Base-by-base conservation (phyloP, 2,888 invertebrate genomes). In the Acleris literana region DNA sequence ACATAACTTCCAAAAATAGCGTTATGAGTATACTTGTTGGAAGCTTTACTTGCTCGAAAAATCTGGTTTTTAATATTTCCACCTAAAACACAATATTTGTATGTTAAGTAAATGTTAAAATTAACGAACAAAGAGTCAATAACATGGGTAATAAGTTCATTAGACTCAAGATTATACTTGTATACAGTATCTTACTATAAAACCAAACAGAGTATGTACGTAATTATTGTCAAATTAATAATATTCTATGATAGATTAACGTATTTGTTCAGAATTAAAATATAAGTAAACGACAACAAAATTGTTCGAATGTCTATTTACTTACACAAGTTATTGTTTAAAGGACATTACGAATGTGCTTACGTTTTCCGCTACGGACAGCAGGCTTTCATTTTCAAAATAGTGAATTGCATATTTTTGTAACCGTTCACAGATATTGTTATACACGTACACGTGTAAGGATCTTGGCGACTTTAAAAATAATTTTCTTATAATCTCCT, bases 1-100 rank as follows among this genome's bases (percentile, higher is more conserved):
- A 52, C 52, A 52, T 52, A 25, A 25, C 52, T 52, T 52, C 52
- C 22, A 52, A 25, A 52, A 52, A 52, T 16, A 52, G 22, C 13
- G 52, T 22, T 25, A 1, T 52, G 22, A 52, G 44, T 1, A 44
- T 44, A 44, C n/a, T 44, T 44, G 44, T 44, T 44, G 44, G 44
- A 44, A 44, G 44, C 44, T 44, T 1, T 44, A 44, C 44, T 44
- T 44, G 44, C 44, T 44, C 44, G 44, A 44, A 44, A 44, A 1
- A 44, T 44, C 1, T 44, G 1, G 1, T 13, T 44, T n/a, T 44
- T 44, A 44, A 44, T 44, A 44, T 44, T n/a, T 44, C 44, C 2
- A 44, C 44, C 44, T 44, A 44, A 44, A 44, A 44, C 3, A 5
- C 44, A 44, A 44, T 44, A 44, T 44, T 44, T 44, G 44, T 44